phyloP scores from a whole-genome alignment of 2,113 vertebrate genomes.

The Cavia aperea region DNA sequence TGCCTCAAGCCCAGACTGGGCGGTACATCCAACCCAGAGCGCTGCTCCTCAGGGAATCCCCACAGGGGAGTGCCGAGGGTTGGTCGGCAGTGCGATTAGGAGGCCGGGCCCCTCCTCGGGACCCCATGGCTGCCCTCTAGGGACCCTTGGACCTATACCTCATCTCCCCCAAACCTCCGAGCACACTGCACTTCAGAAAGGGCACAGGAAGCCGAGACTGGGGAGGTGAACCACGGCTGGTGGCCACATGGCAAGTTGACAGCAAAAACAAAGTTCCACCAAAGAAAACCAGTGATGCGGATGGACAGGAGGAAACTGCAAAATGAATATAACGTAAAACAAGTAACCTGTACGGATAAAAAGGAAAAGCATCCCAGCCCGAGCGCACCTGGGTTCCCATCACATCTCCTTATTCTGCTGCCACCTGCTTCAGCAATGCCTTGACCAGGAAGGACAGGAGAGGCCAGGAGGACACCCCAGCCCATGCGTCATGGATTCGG shows the following conservation, averaged over 20 bases:
- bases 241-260: not conserved
- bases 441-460: not conserved
- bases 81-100: too few relatives aligned
- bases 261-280: not conserved
- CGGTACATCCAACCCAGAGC: not conserved
- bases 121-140: not conserved
- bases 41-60: not conserved
- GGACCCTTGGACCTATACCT: fast-evolving
- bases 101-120: not conserved
- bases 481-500: not conserved
- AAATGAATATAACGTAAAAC: not conserved
- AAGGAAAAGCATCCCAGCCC: not conserved
- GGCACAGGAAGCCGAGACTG: not conserved
- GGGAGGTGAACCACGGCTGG: not conserved
- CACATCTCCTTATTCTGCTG: not conserved
- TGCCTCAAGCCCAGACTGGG: not conserved
- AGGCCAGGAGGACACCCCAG: not conserved
- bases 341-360: not conserved
- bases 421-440: not conserved
- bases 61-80: not conserved
- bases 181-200: not conserved
- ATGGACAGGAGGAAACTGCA: not conserved
- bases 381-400: not conserved
- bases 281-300: not conserved
- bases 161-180: not conserved